These are phyloP conservation scores for Antennarius striatus DNA, from an alignment of 2,113 vertebrate species.

Conservation along the genomic window DNA sequence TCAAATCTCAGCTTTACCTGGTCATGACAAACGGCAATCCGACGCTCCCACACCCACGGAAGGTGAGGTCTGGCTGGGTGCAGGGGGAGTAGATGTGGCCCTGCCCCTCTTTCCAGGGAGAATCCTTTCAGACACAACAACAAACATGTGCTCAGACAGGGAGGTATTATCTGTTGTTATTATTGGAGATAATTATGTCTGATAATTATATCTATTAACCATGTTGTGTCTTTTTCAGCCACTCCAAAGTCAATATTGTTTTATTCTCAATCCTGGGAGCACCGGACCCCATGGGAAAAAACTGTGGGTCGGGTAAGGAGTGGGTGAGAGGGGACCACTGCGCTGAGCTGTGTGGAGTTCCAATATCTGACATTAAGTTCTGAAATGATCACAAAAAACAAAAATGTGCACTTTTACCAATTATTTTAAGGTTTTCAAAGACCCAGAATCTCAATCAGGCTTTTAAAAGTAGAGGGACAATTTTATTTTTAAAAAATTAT, in stretches of 20 bases:
- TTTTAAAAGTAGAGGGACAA: background rate
- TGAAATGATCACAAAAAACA: too few relatives aligned
- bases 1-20: constrained; percentile 39
- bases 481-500: background rate
- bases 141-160: constrained; percentile 63
- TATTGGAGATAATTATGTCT: constrained; percentile 63
- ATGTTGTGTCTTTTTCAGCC: constrained; percentile 46
- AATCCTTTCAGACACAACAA: constrained; percentile 62
- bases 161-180: constrained; percentile 62
- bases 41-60: constrained; percentile 41
- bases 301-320: constrained; percentile 3
- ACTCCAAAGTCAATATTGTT: constrained; percentile 73
- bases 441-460: too few relatives aligned
- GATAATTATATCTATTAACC: constrained; percentile 72
- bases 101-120: constrained; percentile 64
- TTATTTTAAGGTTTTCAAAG: too few relatives aligned
- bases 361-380: background rate
- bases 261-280: constrained; percentile 39
- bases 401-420: too few relatives aligned
- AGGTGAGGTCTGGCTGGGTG: constrained; percentile 44
- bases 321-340: background rate
- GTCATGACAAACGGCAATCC: constrained; percentile 23
- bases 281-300: constrained; percentile 43
- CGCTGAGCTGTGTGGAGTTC: constrained; percentile 2
- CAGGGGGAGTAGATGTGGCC: constrained; percentile 9